Evolutionary conservation across 2,113 vertebrate genomes (phyloP).

Genomic region (Toxotes chatareus): DNA sequence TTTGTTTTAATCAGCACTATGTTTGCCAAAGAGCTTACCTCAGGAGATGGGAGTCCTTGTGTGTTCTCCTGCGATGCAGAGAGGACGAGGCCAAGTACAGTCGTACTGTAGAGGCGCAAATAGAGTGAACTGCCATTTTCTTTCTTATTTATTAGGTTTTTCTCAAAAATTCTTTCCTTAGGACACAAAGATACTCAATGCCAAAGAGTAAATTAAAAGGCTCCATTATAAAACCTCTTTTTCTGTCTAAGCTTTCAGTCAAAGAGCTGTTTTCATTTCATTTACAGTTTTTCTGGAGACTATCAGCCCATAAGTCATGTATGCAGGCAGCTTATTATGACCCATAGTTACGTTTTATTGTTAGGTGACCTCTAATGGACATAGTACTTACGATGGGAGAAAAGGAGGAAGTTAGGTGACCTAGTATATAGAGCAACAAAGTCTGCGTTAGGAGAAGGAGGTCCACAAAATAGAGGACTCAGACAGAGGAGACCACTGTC

Average conservation of each 20-base stretch:
- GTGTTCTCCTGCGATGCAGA: slow-evolving; percentile 55
- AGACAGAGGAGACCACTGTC: background rate
- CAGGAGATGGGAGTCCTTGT: slow-evolving; percentile 76
- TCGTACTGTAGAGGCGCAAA: background rate
- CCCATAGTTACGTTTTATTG: background rate
- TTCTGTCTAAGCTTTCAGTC: too few relatives aligned
- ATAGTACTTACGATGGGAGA: background rate
- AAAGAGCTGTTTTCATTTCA: too few relatives aligned
- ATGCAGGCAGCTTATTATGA: too few relatives aligned
- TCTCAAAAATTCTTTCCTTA: background rate
- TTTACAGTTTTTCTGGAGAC: too few relatives aligned
- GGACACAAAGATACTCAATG: too few relatives aligned
- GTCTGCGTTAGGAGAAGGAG: background rate
- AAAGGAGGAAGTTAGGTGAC: background rate
- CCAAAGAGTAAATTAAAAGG: background rate
- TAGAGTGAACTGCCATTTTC: background rate
- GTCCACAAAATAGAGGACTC: background rate
- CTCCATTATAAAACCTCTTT: too few relatives aligned
- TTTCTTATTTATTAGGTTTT: background rate
- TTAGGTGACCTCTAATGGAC: background rate
- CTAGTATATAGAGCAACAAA: too few relatives aligned
- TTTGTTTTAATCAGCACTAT: slow-evolving; percentile 84
- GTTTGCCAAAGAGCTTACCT: slow-evolving; percentile 82
- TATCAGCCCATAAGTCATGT: too few relatives aligned
- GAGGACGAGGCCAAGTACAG: slow-evolving; percentile 53